A percentile compares a stretch with the other conserved stretches of the same genome.
These are phyloP conservation scores for Sarcophaga peregrina DNA, from an alignment of 1,140 invertebrate genomes.

Conservation along the genomic window DNA sequence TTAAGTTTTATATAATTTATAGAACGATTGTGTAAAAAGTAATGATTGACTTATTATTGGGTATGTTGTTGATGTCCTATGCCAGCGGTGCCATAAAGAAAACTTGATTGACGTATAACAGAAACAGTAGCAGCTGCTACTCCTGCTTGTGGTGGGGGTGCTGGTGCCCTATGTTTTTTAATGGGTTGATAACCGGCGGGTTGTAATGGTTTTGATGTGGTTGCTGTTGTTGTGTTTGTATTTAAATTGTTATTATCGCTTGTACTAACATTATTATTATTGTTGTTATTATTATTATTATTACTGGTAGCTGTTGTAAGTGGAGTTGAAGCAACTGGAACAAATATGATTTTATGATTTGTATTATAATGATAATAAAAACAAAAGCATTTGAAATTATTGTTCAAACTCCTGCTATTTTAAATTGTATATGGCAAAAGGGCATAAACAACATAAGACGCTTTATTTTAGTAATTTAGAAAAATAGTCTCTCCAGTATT, in stretches of 20 bases:
- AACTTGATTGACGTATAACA: conserved; percentile 63
- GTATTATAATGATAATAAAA: no score
- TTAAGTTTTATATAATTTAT: background rate
- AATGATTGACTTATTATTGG: conserved; percentile 23
- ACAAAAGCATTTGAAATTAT: no score
- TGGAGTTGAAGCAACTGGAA: background rate
- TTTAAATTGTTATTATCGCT: conserved; percentile 50
- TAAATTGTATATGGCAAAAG: no score
- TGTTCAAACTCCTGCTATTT: no score
- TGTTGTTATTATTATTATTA: conserved; percentile 46
- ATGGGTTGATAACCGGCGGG: conserved; percentile 56
- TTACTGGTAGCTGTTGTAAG: conserved; percentile 1
- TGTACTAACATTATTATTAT: conserved; percentile 52
- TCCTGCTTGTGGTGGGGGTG: conserved; percentile 61
- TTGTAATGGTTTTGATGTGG: conserved; percentile 48
- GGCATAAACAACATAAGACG: no score
- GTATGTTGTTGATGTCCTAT: background rate
- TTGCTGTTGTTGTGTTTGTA: conserved; percentile 42
- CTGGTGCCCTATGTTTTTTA: conserved; percentile 61
- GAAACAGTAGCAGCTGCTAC: conserved; percentile 63
- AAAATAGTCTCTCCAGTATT: no score
- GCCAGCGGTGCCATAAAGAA: conserved; percentile 57
- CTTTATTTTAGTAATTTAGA: no score
- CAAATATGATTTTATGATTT: background rate
- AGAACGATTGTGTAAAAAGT: background rate